These are phyloP conservation scores for Pristionchus arcanus DNA, from an alignment of 2,888 invertebrate species.

Conservation along the genomic window DNA sequence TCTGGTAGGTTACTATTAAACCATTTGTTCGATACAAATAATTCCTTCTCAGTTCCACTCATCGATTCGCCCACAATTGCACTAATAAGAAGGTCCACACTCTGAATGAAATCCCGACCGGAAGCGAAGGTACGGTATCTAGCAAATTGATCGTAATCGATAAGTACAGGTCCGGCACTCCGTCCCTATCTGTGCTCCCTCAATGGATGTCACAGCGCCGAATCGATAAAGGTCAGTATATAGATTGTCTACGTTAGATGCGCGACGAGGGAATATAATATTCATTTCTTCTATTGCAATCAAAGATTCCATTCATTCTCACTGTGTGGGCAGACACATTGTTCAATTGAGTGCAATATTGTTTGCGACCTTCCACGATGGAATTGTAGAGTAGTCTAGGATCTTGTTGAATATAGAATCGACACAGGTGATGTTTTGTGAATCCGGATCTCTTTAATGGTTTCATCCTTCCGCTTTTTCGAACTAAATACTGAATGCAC, in stretches of 20 bases:
- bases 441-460: no score
- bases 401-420: background rate
- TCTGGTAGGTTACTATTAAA: background rate
- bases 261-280: no score
- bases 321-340: background rate
- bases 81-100: background rate
- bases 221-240: constrained; percentile 47
- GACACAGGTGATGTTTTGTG: no score
- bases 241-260: no score
- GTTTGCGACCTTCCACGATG: background rate
- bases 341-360: background rate
- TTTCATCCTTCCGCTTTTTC: no score
- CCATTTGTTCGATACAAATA: background rate
- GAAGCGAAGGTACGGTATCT: constrained; percentile 35
- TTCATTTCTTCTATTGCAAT: no score
- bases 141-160: background rate
- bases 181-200: constrained; percentile 51
- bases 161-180: background rate
- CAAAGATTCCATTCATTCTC: no score
- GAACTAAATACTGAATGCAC: no score
- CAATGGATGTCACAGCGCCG: constrained; percentile 31
- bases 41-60: constrained; percentile 3
- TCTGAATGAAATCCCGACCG: constrained; percentile 43
- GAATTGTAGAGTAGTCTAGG: background rate
- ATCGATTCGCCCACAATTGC: constrained; percentile 53